Evolutionary conservation across 2,888 invertebrate species (phyloP).

Genomic region (Hirtodrosophila duncani): DNA sequence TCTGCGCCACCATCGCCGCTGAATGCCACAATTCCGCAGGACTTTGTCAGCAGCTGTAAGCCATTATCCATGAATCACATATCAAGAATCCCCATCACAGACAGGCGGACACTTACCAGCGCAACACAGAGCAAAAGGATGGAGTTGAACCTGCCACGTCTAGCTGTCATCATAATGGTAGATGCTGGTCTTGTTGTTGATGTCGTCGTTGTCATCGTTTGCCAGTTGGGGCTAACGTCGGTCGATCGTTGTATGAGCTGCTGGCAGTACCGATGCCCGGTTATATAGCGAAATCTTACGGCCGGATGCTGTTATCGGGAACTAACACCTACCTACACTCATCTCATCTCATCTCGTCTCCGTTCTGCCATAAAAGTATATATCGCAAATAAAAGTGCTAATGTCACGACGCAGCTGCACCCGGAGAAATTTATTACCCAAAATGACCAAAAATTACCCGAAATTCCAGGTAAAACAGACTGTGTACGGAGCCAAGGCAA

Average conservation of each 20-base stretch:
- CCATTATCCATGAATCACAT: slow-evolving; percentile 25
- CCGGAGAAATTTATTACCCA: no score
- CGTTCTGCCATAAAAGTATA: slow-evolving; percentile 29
- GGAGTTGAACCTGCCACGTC: slow-evolving; percentile 31
- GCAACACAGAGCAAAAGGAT: slow-evolving; percentile 46
- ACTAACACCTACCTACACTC: slow-evolving; percentile 23
- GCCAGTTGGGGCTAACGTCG: slow-evolving; percentile 68
- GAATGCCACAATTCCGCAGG: slow-evolving; percentile 47
- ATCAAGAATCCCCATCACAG: background rate
- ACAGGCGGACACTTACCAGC: slow-evolving; percentile 43
- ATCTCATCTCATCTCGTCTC: slow-evolving; percentile 31
- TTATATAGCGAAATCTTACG: slow-evolving; percentile 48
- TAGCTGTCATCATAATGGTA: slow-evolving; percentile 29
- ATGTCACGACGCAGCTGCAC: no score
- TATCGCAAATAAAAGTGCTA: slow-evolving; percentile 46
- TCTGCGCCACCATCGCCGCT: slow-evolving; percentile 32
- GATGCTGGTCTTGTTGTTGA: slow-evolving; percentile 16
- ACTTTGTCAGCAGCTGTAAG: slow-evolving; percentile 55
- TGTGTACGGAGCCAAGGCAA: no score
- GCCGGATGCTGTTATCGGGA: slow-evolving; percentile 61
- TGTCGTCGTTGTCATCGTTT: slow-evolving; percentile 62
- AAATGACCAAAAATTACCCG: no score
- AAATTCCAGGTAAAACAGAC: no score
- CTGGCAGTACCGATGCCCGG: slow-evolving; percentile 19
- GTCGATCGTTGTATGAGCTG: slow-evolving; percentile 67